Conservation (phyloP, 2,113 vertebrate genomes). For the Chaetorhynchus papuensis region DNA sequence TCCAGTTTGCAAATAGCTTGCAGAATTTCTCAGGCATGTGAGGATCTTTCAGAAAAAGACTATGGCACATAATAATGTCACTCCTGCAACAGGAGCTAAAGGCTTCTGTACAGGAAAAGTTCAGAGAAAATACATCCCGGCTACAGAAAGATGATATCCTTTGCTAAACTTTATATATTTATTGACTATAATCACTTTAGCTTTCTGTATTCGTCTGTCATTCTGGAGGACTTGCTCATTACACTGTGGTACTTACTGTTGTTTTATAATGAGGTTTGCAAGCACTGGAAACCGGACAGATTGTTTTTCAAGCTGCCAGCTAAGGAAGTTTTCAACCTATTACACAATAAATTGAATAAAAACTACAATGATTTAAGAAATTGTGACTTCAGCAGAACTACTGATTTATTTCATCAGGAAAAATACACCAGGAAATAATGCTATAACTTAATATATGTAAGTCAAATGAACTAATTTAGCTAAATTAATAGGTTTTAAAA, state of each 20-base stretch:
- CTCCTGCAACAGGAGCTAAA: not conserved
- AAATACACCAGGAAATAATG: conserved; percentile 39
- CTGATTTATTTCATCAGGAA: not conserved
- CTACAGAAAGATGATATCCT: not conserved
- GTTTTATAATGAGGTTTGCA: not conserved
- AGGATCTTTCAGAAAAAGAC: not conserved
- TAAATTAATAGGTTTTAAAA: conserved; percentile 24
- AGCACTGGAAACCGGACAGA: not conserved
- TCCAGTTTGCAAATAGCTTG: not conserved
- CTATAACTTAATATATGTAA: conserved; percentile 26
- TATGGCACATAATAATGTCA: not conserved
- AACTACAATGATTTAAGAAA: not conserved
- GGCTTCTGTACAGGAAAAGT: not conserved
- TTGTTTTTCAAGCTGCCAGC: not conserved
- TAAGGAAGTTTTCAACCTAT: conserved; percentile 30
- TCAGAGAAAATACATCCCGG: not conserved
- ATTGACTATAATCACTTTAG: not conserved
- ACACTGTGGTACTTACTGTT: not conserved
- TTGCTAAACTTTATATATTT: not conserved
- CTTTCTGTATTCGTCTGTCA: not conserved
- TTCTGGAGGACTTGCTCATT: not conserved
- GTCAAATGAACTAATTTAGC: conserved; percentile 20
- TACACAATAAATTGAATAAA: conserved; percentile 41
- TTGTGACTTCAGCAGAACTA: not conserved
- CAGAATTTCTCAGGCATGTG: not conserved